Conservation (phyloP, 2,113 vertebrate species). For the Triplophysa siluroides region DNA sequence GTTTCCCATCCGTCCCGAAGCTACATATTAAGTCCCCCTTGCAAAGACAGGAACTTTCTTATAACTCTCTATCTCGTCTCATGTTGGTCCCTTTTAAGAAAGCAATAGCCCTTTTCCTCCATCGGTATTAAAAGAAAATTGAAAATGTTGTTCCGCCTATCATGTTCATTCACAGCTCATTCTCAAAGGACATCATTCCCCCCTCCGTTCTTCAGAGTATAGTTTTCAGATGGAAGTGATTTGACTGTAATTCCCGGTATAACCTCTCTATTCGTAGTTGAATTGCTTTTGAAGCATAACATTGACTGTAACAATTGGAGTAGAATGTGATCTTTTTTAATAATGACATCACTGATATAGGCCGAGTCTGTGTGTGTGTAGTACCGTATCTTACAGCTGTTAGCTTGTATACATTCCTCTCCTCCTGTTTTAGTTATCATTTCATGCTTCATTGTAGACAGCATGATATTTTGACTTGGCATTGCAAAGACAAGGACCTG, state of each 20-base stretch:
- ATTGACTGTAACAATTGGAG: slow-evolving; percentile 55
- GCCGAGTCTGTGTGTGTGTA: neutral
- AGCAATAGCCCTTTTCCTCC: neutral
- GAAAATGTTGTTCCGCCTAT: slow-evolving; percentile 29
- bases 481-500: too few species aligned
- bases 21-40: too few species aligned
- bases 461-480: too few species aligned
- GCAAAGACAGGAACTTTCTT: neutral
- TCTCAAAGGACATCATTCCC: slow-evolving; percentile 43
- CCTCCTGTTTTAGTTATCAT: neutral
- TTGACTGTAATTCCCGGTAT: slow-evolving; percentile 53
- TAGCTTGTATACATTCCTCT: neutral
- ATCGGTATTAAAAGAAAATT: slow-evolving; percentile 3
- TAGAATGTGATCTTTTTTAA: slow-evolving; percentile 34
- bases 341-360: neutral
- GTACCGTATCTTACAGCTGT: neutral
- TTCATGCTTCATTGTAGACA: too few species aligned
- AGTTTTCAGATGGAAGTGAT: slow-evolving; percentile 43
- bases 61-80: neutral
- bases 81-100: neutral
- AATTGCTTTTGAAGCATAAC: slow-evolving; percentile 45
- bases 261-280: slow-evolving; percentile 37
- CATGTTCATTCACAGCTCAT: slow-evolving; percentile 54
- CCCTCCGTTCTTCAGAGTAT: slow-evolving; percentile 47
- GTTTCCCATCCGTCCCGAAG: too few species aligned